Base-by-base conservation (phyloP, 2,113 vertebrate genomes). In the Podilymbus podiceps region DNA sequence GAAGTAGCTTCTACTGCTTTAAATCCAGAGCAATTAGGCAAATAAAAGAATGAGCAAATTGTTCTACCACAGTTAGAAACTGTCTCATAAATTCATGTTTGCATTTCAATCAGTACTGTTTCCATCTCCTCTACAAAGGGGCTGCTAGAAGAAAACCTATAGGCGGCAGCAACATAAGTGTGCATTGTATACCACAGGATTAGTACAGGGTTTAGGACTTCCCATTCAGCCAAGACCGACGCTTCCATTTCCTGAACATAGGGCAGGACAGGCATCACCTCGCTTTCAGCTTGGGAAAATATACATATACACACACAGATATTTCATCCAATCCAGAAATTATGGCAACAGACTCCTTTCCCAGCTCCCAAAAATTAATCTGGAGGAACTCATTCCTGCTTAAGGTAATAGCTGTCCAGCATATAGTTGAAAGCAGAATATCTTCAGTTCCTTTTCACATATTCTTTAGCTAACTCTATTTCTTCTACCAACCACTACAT, bases 141-240 rank as follows among this genome's bases (percentile, higher is more conserved):
- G 8, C 8, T 58, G 4, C 49, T 68, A n/a, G 24, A 46, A 73
- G 84, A 83, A 78, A 30, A 33, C 6, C 17, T 60, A 8, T 3
- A 62, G 22, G 77, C 2, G 5, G 12, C 53, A 7, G 16, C 19
- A 56, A 20, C 2, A 1, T 7, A 40, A 62, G 24, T 23, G 6
- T 3, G 1, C 25, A 19, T 9, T 35, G 12, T 23, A 18, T 20
- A 31, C 33, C 33, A 30, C 0, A 0, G 49, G 17, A 44, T 1
- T 20, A 28, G 17, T 46, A 55, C 8, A 24, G 68, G 33, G 13
- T 66, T 55, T 58, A 13, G n/a, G 20, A 59, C 31, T 47, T 74
- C 31, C 42, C n/a, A 31, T 58, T 79, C 60, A 64, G 40, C 28
- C 3, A 0, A 18, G 47, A 59, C 19, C 12, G 42, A 55, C 1